Evolutionary conservation across 2,797 vertebrate genomes (phyloP).

Genomic region (Eleutherodactylus coqui): DNA sequence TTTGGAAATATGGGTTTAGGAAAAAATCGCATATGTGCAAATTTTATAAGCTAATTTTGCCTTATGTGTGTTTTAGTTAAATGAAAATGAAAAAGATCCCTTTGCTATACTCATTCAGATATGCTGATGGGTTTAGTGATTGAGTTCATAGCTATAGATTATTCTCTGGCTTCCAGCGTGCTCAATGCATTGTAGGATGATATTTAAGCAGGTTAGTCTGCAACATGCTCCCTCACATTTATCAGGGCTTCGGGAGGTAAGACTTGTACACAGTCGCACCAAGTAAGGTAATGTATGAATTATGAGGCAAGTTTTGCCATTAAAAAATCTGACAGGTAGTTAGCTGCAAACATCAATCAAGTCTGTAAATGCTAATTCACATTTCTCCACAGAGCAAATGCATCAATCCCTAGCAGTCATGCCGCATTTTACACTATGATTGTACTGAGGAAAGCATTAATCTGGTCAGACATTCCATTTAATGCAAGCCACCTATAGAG

Average conservation of each 20-base stretch:
- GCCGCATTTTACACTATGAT: slow-evolving; percentile 21
- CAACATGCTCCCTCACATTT: neutral
- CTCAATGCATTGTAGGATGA: neutral
- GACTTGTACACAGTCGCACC: neutral
- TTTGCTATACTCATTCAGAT: neutral
- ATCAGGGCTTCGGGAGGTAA: neutral
- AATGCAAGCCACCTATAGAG: slow-evolving; percentile 17
- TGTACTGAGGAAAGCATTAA: slow-evolving; percentile 20
- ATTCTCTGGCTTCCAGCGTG: neutral
- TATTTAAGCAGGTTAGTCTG: neutral
- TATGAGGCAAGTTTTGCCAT: slow-evolving; percentile 9
- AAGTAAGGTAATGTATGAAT: slow-evolving; percentile 26
- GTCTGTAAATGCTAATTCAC: slow-evolving; percentile 26
- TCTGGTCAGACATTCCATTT: slow-evolving; percentile 22
- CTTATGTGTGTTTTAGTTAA: no score
- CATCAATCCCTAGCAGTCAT: slow-evolving; percentile 17
- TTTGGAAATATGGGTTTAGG: no score
- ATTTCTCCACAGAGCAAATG: slow-evolving; percentile 22
- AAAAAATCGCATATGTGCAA: no score
- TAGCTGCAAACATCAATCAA: slow-evolving; percentile 26
- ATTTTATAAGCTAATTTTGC: no score
- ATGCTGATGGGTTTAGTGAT: neutral
- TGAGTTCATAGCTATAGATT: neutral
- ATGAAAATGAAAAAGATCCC: neutral
- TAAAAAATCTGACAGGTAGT: slow-evolving; percentile 24